Base-by-base conservation (phyloP, 2,113 vertebrate species). In the Solea senegalensis region DNA sequence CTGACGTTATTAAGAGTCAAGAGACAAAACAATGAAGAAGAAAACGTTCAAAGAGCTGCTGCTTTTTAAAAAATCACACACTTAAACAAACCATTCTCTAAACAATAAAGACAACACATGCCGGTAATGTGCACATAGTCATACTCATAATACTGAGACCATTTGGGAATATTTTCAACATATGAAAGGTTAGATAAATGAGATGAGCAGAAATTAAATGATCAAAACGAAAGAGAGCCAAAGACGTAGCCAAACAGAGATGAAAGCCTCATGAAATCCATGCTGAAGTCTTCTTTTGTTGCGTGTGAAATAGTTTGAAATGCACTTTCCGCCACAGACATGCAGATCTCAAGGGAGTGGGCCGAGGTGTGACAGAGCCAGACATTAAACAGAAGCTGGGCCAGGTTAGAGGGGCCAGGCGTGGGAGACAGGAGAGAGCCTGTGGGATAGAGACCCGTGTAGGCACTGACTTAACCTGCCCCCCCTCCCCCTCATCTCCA, bases 391-490 rank as follows among this genome's bases (percentile, higher is more conserved):
- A 89, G 86, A 73, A 83, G 86, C 88, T 82, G 78, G 89, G 81
- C 83, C 89, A 86, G 90, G 89, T 88, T 89, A 90, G 72, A 78
- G 83, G 78, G 88, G 88, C 84, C 85, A 85, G 67, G 88, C 86
- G 86, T 91, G 89, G 89, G 90, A 90, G 86, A 90, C 76, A 75
- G 80, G 81, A 88, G 88, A 90, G 85, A 85, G 86, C 82, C 85
- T 89, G 86, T 88, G 82, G 89, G 89, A 90, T 86, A 88, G 85
- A 81, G 82, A 48, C 86, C 82, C 91, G 90, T 90, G 89, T 92
- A 89, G 90, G 89, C 88, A 92, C 88, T 78, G 82, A 78, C 82
- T 92, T 88, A 90, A 90, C 89, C 86, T 84, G 82, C 74, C 83
- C 81, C 82, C 85, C 85, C 26, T 21, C 57, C 81, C 86, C 81